Conservation (phyloP, 2,888 invertebrate genomes). For the Nemotelus nigrinus region DNA sequence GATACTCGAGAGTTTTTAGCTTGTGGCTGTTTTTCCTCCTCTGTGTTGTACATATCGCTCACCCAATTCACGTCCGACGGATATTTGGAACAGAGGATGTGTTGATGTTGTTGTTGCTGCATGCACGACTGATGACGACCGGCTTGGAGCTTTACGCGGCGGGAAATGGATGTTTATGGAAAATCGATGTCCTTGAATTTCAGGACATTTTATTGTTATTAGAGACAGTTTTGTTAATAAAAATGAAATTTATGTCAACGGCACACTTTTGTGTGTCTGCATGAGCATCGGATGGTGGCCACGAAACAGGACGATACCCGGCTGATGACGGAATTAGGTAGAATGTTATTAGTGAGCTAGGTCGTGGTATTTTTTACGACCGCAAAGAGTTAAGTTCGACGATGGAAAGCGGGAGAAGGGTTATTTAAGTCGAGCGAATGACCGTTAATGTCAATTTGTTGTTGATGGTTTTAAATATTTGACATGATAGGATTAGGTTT, state of each 20-base stretch:
- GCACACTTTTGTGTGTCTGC: conserved; percentile 51
- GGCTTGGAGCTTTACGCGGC: not conserved
- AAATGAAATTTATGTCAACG: conserved; percentile 56
- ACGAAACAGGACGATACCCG: conserved; percentile 21
- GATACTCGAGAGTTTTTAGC: conserved; percentile 6
- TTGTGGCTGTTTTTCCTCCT: conserved; percentile 18
- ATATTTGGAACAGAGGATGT: not conserved
- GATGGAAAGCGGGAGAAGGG: conserved; percentile 14
- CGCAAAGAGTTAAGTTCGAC: conserved; percentile 30
- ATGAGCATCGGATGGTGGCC: conserved; percentile 2
- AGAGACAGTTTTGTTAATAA: conserved; percentile 57
- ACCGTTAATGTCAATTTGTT: conserved; percentile 36
- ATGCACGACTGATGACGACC: conserved; percentile 24
- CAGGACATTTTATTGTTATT: conserved; percentile 56
- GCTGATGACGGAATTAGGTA: conserved; percentile 39
- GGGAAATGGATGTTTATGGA: conserved; percentile 41
- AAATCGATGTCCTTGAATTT: conserved; percentile 56
- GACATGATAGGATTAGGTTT: conserved; percentile 26
- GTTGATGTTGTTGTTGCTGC: not conserved
- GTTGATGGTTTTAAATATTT: conserved; percentile 38
- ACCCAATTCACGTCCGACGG: not conserved
- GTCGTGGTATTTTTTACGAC: conserved; percentile 39
- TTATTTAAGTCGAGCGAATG: not conserved
- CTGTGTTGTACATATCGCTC: not conserved
- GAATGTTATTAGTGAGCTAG: conserved; percentile 32